Conservation (phyloP, 1,140 invertebrate species). For the Belonocnema kinseyi region DNA sequence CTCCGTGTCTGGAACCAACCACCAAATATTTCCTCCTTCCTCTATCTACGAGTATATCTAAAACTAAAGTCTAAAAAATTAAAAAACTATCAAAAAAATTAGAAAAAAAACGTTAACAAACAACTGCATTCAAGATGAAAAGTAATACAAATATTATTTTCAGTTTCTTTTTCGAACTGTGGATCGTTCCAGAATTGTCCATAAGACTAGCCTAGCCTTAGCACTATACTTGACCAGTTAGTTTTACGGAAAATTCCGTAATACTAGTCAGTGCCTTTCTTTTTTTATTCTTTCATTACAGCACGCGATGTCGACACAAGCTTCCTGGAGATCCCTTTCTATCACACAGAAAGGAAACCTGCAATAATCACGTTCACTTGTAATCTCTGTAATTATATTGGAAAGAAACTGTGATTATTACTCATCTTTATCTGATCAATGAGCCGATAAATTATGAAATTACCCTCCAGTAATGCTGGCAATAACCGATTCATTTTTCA, state of each 20-base stretch:
- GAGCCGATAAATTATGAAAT: constrained; percentile 8
- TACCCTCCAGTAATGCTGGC: background rate
- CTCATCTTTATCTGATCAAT: constrained; percentile 14
- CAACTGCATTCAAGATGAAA: too few relatives aligned
- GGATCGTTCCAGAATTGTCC: too few relatives aligned
- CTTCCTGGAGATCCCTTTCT: background rate
- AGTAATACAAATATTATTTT: too few relatives aligned
- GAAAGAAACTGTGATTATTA: constrained; percentile 25
- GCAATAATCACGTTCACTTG: background rate
- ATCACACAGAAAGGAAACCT: background rate
- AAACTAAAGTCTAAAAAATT: too few relatives aligned
- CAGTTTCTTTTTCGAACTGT: too few relatives aligned
- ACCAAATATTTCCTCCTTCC: background rate
- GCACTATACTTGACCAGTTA: too few relatives aligned
- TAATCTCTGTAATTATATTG: constrained; percentile 20
- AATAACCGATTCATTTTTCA: constrained; percentile 18
- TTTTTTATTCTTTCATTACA: background rate
- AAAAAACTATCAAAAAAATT: too few relatives aligned
- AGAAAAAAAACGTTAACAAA: too few relatives aligned
- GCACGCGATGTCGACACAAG: background rate
- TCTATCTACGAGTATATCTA: too few relatives aligned
- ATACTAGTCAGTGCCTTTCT: too few relatives aligned
- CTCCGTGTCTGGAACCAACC: background rate
- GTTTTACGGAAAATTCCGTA: too few relatives aligned
- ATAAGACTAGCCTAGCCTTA: too few relatives aligned